Evolutionary conservation across 2,797 vertebrate genomes (phyloP).

Genomic region (Parambassis ranga): DNA sequence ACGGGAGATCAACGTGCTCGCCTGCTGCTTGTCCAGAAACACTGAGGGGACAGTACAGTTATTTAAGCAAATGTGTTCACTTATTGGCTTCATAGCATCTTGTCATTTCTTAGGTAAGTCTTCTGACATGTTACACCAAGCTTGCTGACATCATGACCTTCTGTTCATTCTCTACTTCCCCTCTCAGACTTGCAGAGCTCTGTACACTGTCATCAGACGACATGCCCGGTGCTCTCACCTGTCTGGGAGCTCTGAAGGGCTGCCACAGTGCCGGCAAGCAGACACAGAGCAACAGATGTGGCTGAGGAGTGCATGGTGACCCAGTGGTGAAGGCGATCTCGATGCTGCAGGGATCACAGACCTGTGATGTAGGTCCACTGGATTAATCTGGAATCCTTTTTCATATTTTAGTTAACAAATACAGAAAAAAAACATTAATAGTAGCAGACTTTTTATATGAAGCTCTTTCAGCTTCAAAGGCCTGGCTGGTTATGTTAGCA

Average conservation of each 20-base stretch:
- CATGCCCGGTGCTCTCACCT: constrained; percentile 52
- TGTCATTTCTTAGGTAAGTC: no score
- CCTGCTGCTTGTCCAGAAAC: constrained; percentile 78
- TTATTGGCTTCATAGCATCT: no score
- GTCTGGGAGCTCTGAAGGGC: constrained; percentile 39
- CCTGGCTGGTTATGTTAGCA: no score
- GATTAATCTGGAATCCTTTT: no score
- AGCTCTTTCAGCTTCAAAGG: no score
- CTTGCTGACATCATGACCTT: constrained; percentile 12
- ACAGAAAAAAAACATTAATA: no score
- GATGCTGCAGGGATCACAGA: constrained; percentile 8
- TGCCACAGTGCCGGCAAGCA: constrained; percentile 48
- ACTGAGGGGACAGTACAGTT: constrained; percentile 49
- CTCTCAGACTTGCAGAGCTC: not conserved
- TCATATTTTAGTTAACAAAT: no score
- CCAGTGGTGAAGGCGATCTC: constrained; percentile 4
- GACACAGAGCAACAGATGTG: constrained; percentile 32
- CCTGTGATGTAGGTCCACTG: no score
- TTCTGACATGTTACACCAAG: not conserved
- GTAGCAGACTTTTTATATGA: no score
- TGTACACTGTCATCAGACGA: not conserved
- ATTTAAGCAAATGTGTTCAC: not conserved
- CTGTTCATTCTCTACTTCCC: not conserved
- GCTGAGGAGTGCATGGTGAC: constrained; percentile 56
- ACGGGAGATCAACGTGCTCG: constrained; percentile 72